Conservation (phyloP, 2,113 vertebrate genomes). For the Brachyistius frenatus region DNA sequence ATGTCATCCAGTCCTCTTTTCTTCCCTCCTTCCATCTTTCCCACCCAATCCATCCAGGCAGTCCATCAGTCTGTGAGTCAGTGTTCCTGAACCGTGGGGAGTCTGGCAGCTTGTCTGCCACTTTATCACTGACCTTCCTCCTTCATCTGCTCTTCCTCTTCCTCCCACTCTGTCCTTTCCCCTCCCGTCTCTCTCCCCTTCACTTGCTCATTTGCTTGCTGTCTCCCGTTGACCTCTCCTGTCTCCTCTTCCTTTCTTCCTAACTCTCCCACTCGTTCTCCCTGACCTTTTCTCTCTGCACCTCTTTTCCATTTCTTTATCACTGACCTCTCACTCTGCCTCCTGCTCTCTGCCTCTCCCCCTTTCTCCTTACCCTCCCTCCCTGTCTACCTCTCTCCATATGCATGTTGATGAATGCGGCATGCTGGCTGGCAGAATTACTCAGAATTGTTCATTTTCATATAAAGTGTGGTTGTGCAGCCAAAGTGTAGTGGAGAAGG, state of each 20-base stretch:
- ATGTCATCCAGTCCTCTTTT: constrained; percentile 13
- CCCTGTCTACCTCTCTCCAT: neutral
- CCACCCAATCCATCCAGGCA: constrained; percentile 4
- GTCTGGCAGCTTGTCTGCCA: constrained; percentile 61
- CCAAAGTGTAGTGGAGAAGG: constrained; percentile 9
- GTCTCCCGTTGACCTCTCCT: constrained; percentile 36
- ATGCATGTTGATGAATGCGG: constrained; percentile 35
- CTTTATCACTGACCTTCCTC: constrained; percentile 73
- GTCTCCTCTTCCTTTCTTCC: constrained; percentile 33
- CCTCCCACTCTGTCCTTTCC: constrained; percentile 42
- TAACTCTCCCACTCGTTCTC: constrained; percentile 30
- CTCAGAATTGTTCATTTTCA: constrained; percentile 51
- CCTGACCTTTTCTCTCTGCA: constrained; percentile 37
- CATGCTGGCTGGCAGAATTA: constrained; percentile 14
- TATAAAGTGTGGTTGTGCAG: constrained; percentile 30
- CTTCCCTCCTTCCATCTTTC: neutral
- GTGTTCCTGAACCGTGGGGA: constrained; percentile 61
- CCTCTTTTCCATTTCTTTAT: constrained; percentile 19
- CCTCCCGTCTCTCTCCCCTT: constrained; percentile 35
- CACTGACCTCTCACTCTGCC: constrained; percentile 29
- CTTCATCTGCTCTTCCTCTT: constrained; percentile 48
- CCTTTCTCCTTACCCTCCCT: too few relatives aligned
- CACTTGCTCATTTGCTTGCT: constrained; percentile 56
- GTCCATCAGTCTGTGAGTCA: constrained; percentile 61
- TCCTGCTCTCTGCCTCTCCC: neutral